Conservation (phyloP, 1,140 invertebrate species). For the Capitella teleta region DNA sequence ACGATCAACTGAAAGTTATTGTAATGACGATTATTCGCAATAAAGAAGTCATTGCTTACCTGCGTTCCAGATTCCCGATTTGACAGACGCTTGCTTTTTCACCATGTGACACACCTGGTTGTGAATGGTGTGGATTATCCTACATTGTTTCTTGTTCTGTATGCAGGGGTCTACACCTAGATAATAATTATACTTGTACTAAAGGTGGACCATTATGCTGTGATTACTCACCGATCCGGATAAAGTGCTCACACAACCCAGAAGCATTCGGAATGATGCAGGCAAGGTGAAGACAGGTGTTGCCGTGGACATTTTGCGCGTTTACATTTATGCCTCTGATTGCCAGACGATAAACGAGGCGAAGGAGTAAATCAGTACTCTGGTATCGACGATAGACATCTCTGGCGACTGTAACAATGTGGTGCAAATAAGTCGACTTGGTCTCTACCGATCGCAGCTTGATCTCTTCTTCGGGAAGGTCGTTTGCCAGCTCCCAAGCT, state of each 20-base stretch:
- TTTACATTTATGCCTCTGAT: conserved; percentile 14
- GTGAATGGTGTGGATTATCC: conserved; percentile 11
- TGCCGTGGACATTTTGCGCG: conserved; percentile 15
- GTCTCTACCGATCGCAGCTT: no score
- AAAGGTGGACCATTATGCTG: not conserved
- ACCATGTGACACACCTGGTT: conserved; percentile 13
- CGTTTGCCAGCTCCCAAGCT: no score
- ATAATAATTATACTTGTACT: not conserved
- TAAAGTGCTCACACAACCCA: conserved; percentile 11
- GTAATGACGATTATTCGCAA: not conserved
- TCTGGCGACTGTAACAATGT: conserved; percentile 8
- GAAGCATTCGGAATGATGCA: conserved; percentile 14
- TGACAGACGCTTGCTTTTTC: conserved; percentile 11
- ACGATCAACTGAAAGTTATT: conserved; percentile 2
- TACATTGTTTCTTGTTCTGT: conserved; percentile 14
- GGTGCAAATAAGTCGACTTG: conserved; percentile 13
- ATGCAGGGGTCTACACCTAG: conserved; percentile 15
- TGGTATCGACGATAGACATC: conserved; percentile 6
- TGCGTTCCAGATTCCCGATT: conserved; percentile 15
- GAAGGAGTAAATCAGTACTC: conserved; percentile 5
- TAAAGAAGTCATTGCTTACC: conserved; percentile 2
- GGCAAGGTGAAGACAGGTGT: conserved; percentile 16
- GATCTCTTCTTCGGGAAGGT: no score
- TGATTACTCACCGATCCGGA: conserved; percentile 13
- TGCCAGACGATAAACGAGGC: conserved; percentile 13